A percentile compares a stretch with the other conserved stretches of the same genome.
Evolutionary conservation across 2,113 vertebrate genomes (phyloP).

Genomic region (Azemiops feae): DNA sequence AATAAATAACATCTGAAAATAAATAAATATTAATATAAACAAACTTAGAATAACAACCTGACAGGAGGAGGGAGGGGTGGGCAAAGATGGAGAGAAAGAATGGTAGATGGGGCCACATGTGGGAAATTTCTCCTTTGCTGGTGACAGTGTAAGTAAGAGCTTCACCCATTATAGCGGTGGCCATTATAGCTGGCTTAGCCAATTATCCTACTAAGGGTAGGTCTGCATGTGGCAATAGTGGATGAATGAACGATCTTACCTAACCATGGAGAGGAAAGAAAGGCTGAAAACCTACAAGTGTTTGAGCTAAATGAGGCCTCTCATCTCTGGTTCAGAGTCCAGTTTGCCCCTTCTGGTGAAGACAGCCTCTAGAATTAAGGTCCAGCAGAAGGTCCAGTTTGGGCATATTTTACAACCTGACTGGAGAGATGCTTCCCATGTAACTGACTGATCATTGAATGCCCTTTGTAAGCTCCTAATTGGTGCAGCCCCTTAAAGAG

Average conservation of each 20-base stretch:
- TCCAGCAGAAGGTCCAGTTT: background rate
- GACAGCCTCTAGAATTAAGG: background rate
- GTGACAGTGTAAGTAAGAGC: constrained; percentile 59
- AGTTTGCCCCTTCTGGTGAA: background rate
- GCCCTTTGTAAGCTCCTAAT: background rate
- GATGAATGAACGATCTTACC: background rate
- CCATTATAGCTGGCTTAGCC: background rate
- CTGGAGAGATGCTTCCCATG: background rate
- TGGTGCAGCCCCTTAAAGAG: background rate
- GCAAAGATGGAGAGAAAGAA: constrained; percentile 51
- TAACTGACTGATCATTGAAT: background rate
- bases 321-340: background rate
- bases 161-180: background rate
- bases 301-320: background rate
- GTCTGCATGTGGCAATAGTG: background rate
- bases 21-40: constrained; percentile 79
- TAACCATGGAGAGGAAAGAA: background rate
- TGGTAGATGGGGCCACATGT: constrained; percentile 36
- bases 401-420: background rate
- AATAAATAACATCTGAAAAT: constrained; percentile 83
- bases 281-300: background rate
- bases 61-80: constrained; percentile 39
- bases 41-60: constrained; percentile 56
- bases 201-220: background rate
- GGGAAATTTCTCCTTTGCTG: constrained; percentile 29